phyloP scores from a whole-genome alignment of 2,113 vertebrate species.

The Ceuthmochares aereus region DNA sequence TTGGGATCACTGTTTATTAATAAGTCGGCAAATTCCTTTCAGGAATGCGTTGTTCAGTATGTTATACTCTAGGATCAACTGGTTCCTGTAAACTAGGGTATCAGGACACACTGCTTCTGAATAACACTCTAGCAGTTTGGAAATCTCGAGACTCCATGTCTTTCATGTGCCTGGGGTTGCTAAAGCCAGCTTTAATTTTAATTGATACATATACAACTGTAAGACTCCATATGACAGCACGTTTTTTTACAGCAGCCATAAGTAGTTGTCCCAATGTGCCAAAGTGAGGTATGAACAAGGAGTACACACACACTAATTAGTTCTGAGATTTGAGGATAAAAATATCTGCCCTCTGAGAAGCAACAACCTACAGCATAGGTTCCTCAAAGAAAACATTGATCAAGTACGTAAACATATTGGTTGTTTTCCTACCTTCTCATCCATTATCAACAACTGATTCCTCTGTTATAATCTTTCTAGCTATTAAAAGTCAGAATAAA shows the following conservation, averaged over 20 bases:
- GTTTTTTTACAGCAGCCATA: neutral
- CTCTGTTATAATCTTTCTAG: neutral
- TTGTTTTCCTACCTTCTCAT: neutral
- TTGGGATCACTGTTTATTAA: neutral
- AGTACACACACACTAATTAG: neutral
- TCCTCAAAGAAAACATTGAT: neutral
- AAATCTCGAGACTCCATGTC: neutral
- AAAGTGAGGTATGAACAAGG: neutral
- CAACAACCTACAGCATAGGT: neutral
- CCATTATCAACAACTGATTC: neutral
- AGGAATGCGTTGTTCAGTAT: slow-evolving; percentile 16
- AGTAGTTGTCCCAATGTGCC: neutral
- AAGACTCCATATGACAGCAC: neutral
- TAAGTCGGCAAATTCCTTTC: slow-evolving; percentile 52
- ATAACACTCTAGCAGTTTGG: neutral
- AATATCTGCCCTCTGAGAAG: neutral
- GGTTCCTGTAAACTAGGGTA: slow-evolving; percentile 20
- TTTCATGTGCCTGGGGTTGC: neutral
- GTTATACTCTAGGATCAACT: slow-evolving; percentile 19
- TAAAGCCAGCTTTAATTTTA: neutral
- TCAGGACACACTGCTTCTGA: neutral
- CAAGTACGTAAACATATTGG: neutral
- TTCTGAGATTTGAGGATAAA: neutral
- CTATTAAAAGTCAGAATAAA: neutral
- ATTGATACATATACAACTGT: neutral